phyloP scores from a whole-genome alignment of 2,113 vertebrate species.

The Lepus americanus region DNA sequence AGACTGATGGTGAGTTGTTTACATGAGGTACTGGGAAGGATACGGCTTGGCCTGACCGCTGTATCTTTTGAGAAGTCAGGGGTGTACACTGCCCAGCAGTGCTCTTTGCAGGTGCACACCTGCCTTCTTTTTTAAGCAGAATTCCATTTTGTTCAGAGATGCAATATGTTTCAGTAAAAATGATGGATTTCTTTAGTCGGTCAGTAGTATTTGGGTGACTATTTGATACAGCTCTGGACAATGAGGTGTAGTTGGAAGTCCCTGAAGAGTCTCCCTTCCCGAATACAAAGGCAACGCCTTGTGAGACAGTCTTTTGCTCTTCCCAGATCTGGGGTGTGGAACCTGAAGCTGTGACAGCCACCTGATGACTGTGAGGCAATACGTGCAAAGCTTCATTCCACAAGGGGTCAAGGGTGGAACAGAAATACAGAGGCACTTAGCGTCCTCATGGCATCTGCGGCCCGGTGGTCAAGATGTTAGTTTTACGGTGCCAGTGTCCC shows the following conservation, averaged over 20 bases:
- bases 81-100: background rate
- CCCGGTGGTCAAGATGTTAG: no score
- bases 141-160: background rate
- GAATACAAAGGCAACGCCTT: background rate
- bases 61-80: background rate
- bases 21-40: background rate
- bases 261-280: background rate
- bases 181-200: background rate
- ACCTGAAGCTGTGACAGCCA: background rate
- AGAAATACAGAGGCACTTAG: rapidly evolving
- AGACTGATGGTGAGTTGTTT: background rate
- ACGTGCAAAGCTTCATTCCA: background rate
- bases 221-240: background rate
- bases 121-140: background rate
- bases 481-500: no score
- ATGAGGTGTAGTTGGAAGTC: background rate
- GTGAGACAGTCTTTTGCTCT: background rate
- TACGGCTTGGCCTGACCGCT: background rate
- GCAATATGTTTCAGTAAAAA: background rate
- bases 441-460: background rate
- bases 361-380: background rate
- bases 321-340: background rate
- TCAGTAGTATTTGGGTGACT: no score
- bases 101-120: no score
- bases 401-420: rapidly evolving